Base-by-base conservation (phyloP, 2,888 invertebrate genomes). In the Drosophila eohydei region DNA sequence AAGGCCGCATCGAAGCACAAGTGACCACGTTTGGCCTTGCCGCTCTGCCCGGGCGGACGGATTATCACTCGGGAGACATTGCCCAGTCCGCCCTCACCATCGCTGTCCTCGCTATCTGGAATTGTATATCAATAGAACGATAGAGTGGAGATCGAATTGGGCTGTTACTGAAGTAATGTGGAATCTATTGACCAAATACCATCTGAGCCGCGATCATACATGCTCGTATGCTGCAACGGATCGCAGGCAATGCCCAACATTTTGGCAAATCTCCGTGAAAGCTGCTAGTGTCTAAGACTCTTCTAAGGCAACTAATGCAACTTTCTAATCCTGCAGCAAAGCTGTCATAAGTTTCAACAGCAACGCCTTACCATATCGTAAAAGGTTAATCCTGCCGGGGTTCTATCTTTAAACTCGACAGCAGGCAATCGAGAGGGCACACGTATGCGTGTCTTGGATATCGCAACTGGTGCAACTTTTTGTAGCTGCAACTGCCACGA, bases 1-100 rank as follows among this genome's bases (percentile, higher is more conserved):
- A 97, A 99, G 16, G 98, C 97, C 2, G 99, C 98, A 93, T 99
- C 98, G 93, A 99, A 99, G 91, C 98, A 98, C 30, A 99, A 94
- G 92, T 99, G 98, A 4, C 99, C 99, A 74, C 97, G 96, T 93
- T 98, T 98, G 12, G 98, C 98, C 93, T 98, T 98, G 1, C 98
- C 98, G 90, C 97, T 97, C 92, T 98, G 97, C 0, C 97, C 98
- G 0, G 97, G 96, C 7, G 98, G 98, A 21, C 98, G 95, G 91
- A 98, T 96, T 54, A 98, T 96, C 88, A 96, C 94, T 65, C 97
- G 95, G 90, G 96, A 98, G 58, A 99, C 96, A 93, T 99, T 99
- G 21, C 98, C 98, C 81, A 98, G 94, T 14, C 98, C 98, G 52
- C 98, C 97, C 92, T 99, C 98, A 67, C 96, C 97, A 90, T 98